Percentiles rank a stretch among this genome's conserved stretches.
These are phyloP conservation scores for Erinaceus europaeus DNA, from an alignment of 2,113 vertebrate genomes.

Conservation along the genomic window DNA sequence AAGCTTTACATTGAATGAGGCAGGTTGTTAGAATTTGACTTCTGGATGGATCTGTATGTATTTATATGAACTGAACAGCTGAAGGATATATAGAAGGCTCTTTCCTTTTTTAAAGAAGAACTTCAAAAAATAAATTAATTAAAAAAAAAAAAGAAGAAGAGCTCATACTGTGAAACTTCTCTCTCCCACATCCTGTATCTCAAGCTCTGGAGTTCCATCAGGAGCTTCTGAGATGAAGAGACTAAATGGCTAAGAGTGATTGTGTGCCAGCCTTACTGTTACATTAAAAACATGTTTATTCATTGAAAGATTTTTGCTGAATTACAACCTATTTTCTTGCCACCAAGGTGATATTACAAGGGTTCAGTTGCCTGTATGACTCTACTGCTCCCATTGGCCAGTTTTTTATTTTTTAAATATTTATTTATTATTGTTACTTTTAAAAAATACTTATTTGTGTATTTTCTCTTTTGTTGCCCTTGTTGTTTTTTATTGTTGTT, in stretches of 20 bases:
- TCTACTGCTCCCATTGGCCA: no score
- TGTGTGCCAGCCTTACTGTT: not conserved
- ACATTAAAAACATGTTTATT: not conserved
- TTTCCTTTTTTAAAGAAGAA: not conserved
- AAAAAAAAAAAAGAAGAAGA: no score
- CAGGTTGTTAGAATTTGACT: not conserved
- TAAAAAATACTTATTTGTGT: no score
- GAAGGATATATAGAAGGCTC: not conserved
- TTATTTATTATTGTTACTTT: no score
- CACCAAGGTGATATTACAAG: no score
- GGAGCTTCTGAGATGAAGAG: not conserved
- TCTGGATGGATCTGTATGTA: no score
- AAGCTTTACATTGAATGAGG: not conserved
- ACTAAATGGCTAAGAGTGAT: not conserved
- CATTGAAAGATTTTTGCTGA: constrained; percentile 20
- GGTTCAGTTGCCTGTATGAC: no score
- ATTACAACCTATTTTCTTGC: constrained; percentile 39
- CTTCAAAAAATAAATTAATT: no score
- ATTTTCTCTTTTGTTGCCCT: no score
- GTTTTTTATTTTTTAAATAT: no score
- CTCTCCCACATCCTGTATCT: not conserved
- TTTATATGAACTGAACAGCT: not conserved
- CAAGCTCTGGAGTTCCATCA: not conserved
- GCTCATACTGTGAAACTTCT: not conserved
- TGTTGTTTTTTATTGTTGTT: no score